Evolutionary conservation across 2,113 vertebrate species (phyloP).

Genomic region (Charina bottae): DNA sequence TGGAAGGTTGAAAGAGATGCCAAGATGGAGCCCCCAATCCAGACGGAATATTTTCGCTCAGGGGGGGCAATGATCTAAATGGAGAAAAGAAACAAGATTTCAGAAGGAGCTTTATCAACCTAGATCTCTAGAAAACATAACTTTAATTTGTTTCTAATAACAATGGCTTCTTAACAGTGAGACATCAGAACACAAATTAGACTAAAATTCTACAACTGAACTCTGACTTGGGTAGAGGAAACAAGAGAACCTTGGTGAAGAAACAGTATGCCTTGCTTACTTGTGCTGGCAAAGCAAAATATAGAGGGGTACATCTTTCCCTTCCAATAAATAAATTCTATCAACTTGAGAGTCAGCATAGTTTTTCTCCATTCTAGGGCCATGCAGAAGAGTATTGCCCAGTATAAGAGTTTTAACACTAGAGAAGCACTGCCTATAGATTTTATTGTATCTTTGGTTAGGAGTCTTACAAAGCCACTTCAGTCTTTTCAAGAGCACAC

Average conservation of each 20-base stretch:
- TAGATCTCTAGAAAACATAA: background rate
- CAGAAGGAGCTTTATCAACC: background rate
- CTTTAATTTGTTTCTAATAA: background rate
- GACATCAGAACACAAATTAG: background rate
- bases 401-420: background rate
- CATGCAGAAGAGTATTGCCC: background rate
- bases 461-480: background rate
- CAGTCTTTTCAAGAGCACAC: background rate
- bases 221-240: background rate
- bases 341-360: background rate
- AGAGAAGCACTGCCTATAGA: background rate
- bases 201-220: background rate
- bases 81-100: slow-evolving; percentile 40
- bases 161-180: background rate
- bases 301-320: background rate
- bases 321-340: background rate
- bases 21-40: slow-evolving; percentile 85
- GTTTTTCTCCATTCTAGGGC: background rate
- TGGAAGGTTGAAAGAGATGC: slow-evolving; percentile 90
- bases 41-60: slow-evolving; percentile 85
- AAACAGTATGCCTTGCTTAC: background rate
- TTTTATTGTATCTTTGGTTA: background rate
- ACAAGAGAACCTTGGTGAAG: background rate
- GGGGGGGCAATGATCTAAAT: slow-evolving; percentile 89
- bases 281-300: too few relatives aligned